Base-by-base conservation (phyloP, 2,888 invertebrate genomes). In the Dorcus hopei region DNA sequence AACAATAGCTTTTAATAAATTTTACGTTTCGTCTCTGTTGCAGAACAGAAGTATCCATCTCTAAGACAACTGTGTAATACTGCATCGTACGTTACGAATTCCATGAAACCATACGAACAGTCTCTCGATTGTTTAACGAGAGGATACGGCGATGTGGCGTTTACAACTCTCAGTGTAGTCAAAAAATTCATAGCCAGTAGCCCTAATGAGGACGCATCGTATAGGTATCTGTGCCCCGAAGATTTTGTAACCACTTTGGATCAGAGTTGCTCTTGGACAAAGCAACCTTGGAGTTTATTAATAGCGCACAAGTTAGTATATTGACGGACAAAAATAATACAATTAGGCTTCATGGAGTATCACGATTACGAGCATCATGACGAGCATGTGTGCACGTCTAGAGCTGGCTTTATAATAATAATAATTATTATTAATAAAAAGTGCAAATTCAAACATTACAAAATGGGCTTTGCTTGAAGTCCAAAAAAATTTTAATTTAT, bases 271-370 rank as follows among this genome's bases (percentile, higher is more conserved):
- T 74, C 82, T 14, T 84, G 88, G 82, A 78, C 86, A 2, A 80
- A 77, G 43, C 87, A 88, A 68, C 86, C 87, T 0, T 86, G 86
- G 84, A 76, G 78, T 6, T 78, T 83, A 0, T 75, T 88, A 1
- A 78, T 86, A 0, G 77, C 83, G 4, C 77, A 78, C 63, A 78
- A 77, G 87, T 87, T 74, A 66, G 72, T 64, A 26, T 26, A 26
- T 26, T 6, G 26, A 26, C 6, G 5, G 26, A 26, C 5, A 26
- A 26, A 26, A 26, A 4, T 26, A 26, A 5, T 6, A 26, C n/a
- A n/a, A n/a, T n/a, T n/a, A n/a, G n/a, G n/a, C n/a, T n/a, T n/a
- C n/a, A n/a, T n/a, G n/a, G n/a, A n/a, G n/a, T n/a, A n/a, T n/a
- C n/a, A n/a, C n/a, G n/a, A n/a, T n/a, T n/a, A n/a, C n/a, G n/a